These are phyloP conservation scores for Rhinichthys klamathensis DNA, from an alignment of 2,113 vertebrate species.

Conservation along the genomic window DNA sequence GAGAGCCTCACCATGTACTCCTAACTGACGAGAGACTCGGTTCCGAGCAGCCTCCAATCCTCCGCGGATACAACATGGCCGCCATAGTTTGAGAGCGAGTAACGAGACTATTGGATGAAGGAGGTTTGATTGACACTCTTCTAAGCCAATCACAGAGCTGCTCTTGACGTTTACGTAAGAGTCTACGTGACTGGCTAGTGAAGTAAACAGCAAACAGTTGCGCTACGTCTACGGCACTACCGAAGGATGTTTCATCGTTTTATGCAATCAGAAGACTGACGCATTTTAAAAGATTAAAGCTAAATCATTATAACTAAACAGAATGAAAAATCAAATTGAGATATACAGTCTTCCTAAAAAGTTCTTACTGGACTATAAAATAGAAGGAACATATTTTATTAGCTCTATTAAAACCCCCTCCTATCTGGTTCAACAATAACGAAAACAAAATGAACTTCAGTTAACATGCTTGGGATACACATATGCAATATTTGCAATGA, in stretches of 20 bases:
- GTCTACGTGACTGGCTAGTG: not conserved
- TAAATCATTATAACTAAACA: not conserved
- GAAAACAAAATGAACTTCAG: too few species aligned
- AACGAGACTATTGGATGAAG: conserved; percentile 57
- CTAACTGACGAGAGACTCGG: conserved; percentile 59
- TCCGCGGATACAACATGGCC: conserved; percentile 76
- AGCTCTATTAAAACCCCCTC: not conserved
- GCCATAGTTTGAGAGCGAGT: conserved; percentile 63
- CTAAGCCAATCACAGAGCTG: conserved; percentile 64
- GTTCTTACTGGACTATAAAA: not conserved
- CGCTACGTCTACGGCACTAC: not conserved
- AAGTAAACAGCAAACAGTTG: not conserved
- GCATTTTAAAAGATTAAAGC: not conserved
- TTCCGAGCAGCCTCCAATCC: conserved; percentile 55
- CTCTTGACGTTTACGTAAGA: conserved; percentile 33
- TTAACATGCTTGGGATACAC: not conserved
- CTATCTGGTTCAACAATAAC: not conserved
- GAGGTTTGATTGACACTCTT: conserved; percentile 49
- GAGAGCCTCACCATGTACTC: conserved; percentile 41
- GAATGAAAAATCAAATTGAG: not conserved
- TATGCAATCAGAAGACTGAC: not conserved
- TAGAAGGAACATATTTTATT: not conserved
- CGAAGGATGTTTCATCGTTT: not conserved
- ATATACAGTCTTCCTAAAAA: not conserved
- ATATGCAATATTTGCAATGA: not conserved